Percentiles rank a stretch among this genome's conserved stretches.
phyloP scores from a whole-genome alignment of 2,113 vertebrate genomes.

The Nyctereutes procyonoides region DNA sequence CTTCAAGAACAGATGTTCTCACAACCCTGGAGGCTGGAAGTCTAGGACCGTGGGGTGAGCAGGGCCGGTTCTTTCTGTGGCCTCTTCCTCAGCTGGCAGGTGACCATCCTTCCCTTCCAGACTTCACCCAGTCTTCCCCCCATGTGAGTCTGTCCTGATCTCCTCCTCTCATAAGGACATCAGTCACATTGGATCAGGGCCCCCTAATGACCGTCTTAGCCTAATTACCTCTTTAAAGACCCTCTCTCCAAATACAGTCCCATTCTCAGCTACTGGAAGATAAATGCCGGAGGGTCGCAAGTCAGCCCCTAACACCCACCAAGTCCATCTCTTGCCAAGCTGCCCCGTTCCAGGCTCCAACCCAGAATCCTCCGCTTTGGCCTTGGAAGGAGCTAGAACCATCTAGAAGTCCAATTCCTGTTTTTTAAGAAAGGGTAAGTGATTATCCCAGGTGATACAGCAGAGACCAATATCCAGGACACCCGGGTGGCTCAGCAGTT shows the following conservation, averaged over 20 bases:
- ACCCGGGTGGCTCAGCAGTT: too few relatives aligned
- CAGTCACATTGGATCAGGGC: neutral
- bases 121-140: neutral
- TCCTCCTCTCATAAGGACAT: neutral
- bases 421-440: neutral
- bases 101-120: neutral
- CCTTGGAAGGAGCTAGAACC: neutral
- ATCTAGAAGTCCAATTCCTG: neutral
- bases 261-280: neutral
- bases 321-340: neutral
- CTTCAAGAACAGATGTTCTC: neutral
- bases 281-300: neutral
- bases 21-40: neutral
- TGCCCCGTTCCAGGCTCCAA: accelerated
- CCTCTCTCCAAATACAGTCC: neutral
- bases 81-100: neutral
- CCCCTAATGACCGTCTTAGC: neutral
- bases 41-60: neutral
- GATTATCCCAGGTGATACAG: neutral
- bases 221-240: neutral
- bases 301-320: neutral
- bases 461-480: neutral
- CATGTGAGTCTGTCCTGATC: neutral
- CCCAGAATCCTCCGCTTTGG: neutral
- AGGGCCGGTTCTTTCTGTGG: neutral